Evolutionary conservation across 2,888 invertebrate genomes (phyloP).

Genomic region (Brenthis hecate): DNA sequence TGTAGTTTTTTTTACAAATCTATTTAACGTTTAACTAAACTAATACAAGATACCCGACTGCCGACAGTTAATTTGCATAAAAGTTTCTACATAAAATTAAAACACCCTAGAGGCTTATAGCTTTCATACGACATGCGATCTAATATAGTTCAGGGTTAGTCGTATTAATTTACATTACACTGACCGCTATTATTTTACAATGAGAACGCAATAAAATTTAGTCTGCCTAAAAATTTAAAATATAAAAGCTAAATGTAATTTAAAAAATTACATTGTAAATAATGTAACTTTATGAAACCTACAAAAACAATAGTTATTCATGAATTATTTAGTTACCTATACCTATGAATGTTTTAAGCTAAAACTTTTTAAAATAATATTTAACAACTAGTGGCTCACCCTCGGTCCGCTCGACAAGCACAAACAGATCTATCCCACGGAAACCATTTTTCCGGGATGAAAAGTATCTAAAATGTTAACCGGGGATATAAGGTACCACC

Average conservation of each 20-base stretch:
- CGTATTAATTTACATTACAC: conserved; percentile 17
- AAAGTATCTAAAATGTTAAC: no score
- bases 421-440: no score
- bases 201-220: not conserved
- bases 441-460: no score
- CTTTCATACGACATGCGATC: conserved; percentile 48
- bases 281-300: no score
- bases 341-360: no score
- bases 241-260: not conserved
- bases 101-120: conserved; percentile 17
- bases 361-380: no score
- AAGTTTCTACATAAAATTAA: conserved; percentile 21
- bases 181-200: not conserved
- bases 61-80: conserved; percentile 18
- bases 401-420: no score
- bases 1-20: not conserved
- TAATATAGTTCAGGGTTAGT: conserved; percentile 35
- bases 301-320: no score
- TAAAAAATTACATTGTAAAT: not conserved
- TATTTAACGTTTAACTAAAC: not conserved
- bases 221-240: not conserved
- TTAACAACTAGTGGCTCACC: no score
- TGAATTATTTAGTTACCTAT: no score
- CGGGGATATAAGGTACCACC: no score
- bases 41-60: not conserved